These are phyloP conservation scores for Corythaixoides concolor DNA, from an alignment of 2,113 vertebrate genomes.

Conservation along the genomic window DNA sequence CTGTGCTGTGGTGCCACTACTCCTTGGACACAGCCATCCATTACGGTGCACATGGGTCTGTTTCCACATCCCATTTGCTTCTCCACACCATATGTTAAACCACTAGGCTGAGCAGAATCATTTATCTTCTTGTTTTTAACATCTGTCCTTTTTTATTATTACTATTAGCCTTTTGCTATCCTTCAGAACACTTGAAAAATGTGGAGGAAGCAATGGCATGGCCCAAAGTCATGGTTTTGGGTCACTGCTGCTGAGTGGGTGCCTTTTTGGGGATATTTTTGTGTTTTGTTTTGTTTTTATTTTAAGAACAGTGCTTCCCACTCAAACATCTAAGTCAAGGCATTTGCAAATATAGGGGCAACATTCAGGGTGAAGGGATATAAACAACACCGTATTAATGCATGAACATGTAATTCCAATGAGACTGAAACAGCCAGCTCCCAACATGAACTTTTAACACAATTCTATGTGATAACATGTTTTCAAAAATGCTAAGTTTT, in stretches of 20 bases:
- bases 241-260: not conserved
- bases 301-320: not conserved
- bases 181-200: not conserved
- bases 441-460: not conserved
- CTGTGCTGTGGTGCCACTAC: not conserved
- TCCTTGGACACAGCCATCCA: not conserved
- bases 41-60: accelerated
- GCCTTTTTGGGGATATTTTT: not conserved
- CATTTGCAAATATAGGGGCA: not conserved
- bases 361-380: not conserved
- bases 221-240: not conserved
- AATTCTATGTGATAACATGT: not conserved
- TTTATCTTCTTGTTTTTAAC: not conserved
- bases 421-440: not conserved
- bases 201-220: not conserved
- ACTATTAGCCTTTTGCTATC: not conserved
- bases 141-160: not conserved
- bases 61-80: not conserved
- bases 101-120: not conserved
- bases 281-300: not conserved
- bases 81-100: not conserved
- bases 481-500: not conserved
- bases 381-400: not conserved
- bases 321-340: not conserved
- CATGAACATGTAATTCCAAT: not conserved